Conservation (phyloP, 2,888 invertebrate genomes). For the Andrena minutula region DNA sequence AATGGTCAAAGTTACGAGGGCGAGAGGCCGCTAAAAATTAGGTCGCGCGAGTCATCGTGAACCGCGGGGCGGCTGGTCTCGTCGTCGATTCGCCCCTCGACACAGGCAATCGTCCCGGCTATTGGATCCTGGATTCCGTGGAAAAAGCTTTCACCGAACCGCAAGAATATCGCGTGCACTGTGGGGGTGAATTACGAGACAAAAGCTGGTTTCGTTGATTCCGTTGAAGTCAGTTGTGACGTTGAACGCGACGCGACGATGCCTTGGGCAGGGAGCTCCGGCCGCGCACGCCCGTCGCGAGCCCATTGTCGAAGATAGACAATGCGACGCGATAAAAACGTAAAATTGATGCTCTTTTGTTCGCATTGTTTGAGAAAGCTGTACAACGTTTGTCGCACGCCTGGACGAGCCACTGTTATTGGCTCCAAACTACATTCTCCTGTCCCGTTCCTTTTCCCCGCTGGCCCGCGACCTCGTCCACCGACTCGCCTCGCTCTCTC, state of each 20-base stretch:
- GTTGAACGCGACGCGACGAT: conserved; percentile 53
- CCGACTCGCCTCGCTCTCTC: conserved; percentile 1
- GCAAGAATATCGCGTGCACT: conserved; percentile 37
- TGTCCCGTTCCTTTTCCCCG: conserved; percentile 51
- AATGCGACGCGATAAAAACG: conserved; percentile 84
- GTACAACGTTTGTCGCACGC: conserved; percentile 82
- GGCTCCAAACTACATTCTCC: conserved; percentile 76
- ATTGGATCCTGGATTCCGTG: conserved; percentile 4
- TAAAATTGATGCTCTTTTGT: conserved; percentile 84
- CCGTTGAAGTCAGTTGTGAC: conserved; percentile 60
- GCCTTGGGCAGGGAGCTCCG: conserved; percentile 47
- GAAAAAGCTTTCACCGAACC: conserved; percentile 46
- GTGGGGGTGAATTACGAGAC: conserved; percentile 44
- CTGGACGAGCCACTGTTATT: conserved; percentile 80
- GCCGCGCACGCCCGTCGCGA: conserved; percentile 53
- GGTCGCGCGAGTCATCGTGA: conserved; percentile 20
- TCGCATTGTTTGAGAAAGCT: conserved; percentile 81
- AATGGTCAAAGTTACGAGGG: conserved; percentile 1
- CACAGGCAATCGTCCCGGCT: conserved; percentile 22
- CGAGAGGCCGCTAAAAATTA: conserved; percentile 4
- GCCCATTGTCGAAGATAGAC: conserved; percentile 83
- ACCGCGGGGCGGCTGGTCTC: neutral
- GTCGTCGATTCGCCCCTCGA: conserved; percentile 10
- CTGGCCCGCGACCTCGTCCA: conserved; percentile 15
- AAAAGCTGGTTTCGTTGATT: conserved; percentile 60